A percentile compares a stretch with the other conserved stretches of the same genome.
phyloP scores from a whole-genome alignment of 2,113 vertebrate species.

The Seriola quinqueradiata region DNA sequence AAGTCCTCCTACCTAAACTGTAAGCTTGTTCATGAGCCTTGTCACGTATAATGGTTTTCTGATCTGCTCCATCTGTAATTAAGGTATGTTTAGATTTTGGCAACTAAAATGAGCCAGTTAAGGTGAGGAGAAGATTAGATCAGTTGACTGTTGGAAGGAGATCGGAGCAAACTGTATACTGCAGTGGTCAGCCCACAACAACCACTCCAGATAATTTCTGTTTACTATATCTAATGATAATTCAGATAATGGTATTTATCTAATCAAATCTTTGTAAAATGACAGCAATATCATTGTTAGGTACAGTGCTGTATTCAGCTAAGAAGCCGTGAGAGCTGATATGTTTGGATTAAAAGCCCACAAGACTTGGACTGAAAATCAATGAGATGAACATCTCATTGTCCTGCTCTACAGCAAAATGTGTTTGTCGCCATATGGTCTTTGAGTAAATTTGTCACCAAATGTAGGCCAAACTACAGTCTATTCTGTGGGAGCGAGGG shows the following conservation, averaged over 20 bases:
- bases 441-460: neutral
- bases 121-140: no score
- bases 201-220: neutral
- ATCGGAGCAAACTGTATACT: no score
- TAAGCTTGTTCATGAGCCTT: no score
- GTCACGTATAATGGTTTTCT: no score
- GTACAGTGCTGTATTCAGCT: neutral
- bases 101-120: no score
- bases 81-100: no score
- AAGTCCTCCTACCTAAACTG: no score
- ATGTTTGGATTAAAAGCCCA: neutral
- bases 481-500: neutral
- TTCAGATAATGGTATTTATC: neutral
- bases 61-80: no score
- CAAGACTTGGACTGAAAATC: neutral
- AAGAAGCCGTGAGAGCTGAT: neutral
- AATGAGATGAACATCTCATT: neutral
- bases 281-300: neutral
- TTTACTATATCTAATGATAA: neutral
- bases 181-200: neutral
- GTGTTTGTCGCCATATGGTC: neutral
- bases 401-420: neutral
- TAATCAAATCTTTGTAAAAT: neutral
- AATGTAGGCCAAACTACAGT: neutral
- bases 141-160: no score